Conservation (phyloP, 2,888 invertebrate species). For the Polydrusus pterygomalis region DNA sequence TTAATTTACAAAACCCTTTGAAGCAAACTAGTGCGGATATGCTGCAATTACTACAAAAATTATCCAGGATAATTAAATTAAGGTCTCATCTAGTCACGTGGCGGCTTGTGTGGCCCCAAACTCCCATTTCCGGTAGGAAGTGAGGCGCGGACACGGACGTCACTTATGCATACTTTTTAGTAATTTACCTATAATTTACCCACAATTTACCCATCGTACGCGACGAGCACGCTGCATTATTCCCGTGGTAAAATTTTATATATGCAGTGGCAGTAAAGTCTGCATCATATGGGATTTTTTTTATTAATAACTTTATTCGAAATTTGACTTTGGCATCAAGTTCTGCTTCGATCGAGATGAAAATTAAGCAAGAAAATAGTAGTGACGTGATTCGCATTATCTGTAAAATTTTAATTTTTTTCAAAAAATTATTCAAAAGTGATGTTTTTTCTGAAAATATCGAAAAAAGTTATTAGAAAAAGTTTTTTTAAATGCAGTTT, state of each 20-base stretch:
- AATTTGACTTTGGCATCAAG: no score
- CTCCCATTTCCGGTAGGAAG: conserved; percentile 54
- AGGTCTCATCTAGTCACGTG: conserved; percentile 48
- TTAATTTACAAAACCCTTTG: background rate
- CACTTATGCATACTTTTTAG: conserved; percentile 35
- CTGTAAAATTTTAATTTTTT: no score
- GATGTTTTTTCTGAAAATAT: no score
- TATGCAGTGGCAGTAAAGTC: background rate
- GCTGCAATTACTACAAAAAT: conserved; percentile 20
- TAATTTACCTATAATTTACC: conserved; percentile 42
- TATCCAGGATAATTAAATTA: conserved; percentile 52
- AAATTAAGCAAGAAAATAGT: no score
- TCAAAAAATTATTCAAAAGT: no score
- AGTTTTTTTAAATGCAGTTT: background rate
- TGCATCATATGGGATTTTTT: no score
- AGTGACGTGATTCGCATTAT: no score
- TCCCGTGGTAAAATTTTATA: conserved; percentile 45
- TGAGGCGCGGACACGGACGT: conserved; percentile 34
- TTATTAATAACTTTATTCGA: no score
- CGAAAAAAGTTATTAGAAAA: no score
- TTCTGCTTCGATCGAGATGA: no score
- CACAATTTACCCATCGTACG: conserved; percentile 46
- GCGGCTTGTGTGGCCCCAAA: conserved; percentile 34
- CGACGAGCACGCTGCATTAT: conserved; percentile 20
- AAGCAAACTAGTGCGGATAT: background rate